Evolutionary conservation across 2,797 vertebrate species (phyloP).

Genomic region (Coranthus polyacanthus): DNA sequence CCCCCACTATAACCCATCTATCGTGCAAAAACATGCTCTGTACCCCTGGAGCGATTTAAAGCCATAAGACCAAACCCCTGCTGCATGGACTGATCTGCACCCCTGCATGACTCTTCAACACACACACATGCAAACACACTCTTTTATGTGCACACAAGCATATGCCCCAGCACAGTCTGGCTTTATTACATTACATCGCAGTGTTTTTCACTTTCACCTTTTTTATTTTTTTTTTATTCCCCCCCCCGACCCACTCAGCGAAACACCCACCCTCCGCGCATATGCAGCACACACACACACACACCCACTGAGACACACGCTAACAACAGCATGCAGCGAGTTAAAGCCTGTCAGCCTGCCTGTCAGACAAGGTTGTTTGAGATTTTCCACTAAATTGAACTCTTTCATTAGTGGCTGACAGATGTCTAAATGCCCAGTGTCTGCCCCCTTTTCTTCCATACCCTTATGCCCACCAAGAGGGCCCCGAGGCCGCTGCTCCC

Average conservation of each 20-base stretch:
- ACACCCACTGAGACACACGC: constrained; percentile 31
- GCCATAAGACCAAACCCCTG: constrained; percentile 67
- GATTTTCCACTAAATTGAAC: constrained; percentile 84
- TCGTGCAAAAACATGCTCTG: constrained; percentile 66
- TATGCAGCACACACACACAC: constrained; percentile 33
- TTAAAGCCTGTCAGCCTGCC: constrained; percentile 73
- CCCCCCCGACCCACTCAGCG: constrained; percentile 20
- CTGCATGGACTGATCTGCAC: constrained; percentile 53
- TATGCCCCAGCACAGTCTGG: constrained; percentile 45
- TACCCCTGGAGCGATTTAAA: constrained; percentile 68
- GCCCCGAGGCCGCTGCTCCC: constrained; percentile 48
- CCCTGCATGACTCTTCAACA: constrained; percentile 46
- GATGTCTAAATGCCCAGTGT: constrained; percentile 77
- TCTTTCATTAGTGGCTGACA: constrained; percentile 83
- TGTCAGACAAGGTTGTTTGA: constrained; percentile 80
- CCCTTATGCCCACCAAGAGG: constrained; percentile 33
- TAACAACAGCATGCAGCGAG: constrained; percentile 40
- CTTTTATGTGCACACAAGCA: constrained; percentile 39
- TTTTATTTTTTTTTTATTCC: constrained; percentile 7
- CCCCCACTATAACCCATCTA: constrained; percentile 51
- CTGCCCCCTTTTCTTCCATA: constrained; percentile 21
- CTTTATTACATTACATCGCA: constrained; percentile 57
- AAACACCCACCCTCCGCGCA: constrained; percentile 21
- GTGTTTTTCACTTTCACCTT: constrained; percentile 19
- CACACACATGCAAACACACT: constrained; percentile 39